Conservation (phyloP, 2,888 invertebrate species). For the Tenthredo scrophulariae region DNA sequence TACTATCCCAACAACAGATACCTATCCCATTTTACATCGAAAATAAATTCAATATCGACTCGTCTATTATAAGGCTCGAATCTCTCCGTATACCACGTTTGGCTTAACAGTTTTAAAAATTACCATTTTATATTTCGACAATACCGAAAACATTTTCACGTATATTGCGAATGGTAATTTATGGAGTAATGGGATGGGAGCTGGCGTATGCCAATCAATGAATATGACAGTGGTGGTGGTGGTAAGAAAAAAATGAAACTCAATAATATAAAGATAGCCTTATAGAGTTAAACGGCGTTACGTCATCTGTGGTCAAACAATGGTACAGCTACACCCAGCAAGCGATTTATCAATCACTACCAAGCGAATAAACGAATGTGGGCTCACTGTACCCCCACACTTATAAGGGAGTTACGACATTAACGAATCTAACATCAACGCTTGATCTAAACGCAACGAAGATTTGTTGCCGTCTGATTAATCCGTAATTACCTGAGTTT, state of each 20-base stretch:
- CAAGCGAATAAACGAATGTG: constrained; percentile 37
- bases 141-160: not conserved
- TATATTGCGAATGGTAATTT: not conserved
- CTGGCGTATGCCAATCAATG: not conserved
- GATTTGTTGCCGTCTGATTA: constrained; percentile 63
- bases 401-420: constrained; percentile 11
- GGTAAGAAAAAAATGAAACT: not conserved
- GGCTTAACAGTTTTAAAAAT: not conserved
- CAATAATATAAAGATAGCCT: constrained; percentile 13
- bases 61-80: not conserved
- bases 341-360: constrained; percentile 48
- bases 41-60: constrained; percentile 3
- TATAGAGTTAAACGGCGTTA: constrained; percentile 36
- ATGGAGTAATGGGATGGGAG: not conserved
- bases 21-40: not conserved
- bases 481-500: constrained; percentile 57
- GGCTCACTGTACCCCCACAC: not conserved
- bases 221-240: not conserved
- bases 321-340: constrained; percentile 36
- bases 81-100: not conserved
- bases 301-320: constrained; percentile 46
- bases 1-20: not conserved
- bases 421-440: constrained; percentile 18
- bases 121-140: constrained; percentile 7
- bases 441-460: constrained; percentile 59